Evolutionary conservation across 2,797 vertebrate genomes (phyloP).

Genomic region (Pogonophryne albipinna): DNA sequence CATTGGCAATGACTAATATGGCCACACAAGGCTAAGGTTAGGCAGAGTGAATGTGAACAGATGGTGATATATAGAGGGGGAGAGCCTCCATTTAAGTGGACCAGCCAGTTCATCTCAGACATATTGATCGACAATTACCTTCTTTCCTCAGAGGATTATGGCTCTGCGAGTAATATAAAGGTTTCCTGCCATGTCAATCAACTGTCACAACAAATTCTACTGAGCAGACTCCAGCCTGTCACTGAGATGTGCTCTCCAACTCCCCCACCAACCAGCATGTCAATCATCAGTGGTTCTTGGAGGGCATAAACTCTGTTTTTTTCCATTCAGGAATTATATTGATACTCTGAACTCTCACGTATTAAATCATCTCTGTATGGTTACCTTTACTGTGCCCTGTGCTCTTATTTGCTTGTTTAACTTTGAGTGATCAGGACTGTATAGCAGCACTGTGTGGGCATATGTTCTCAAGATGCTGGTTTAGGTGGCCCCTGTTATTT

Average conservation of each 20-base stretch:
- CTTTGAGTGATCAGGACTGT: constrained; percentile 37
- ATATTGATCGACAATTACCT: constrained; percentile 83
- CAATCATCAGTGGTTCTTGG: constrained; percentile 64
- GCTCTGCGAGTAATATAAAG: constrained; percentile 86
- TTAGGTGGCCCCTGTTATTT: constrained; percentile 36
- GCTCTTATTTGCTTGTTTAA: constrained; percentile 34
- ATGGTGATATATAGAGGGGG: constrained; percentile 63
- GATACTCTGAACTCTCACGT: constrained; percentile 33
- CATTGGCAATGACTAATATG: constrained; percentile 51
- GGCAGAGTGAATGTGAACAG: constrained; percentile 67
- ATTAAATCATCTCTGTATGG: constrained; percentile 25
- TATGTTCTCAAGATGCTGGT: constrained; percentile 41
- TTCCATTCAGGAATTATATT: constrained; percentile 45
- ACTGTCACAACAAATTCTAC: constrained; percentile 80
- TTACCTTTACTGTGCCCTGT: constrained; percentile 34
- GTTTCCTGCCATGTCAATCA: constrained; percentile 84
- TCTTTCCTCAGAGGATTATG: constrained; percentile 81
- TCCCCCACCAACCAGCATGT: constrained; percentile 68
- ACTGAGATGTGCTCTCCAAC: constrained; percentile 67
- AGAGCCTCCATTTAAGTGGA: constrained; percentile 70
- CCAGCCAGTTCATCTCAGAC: constrained; percentile 77
- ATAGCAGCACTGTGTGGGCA: constrained; percentile 47
- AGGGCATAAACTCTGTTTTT: constrained; percentile 49
- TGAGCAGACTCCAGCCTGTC: constrained; percentile 76
- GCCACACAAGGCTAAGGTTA: constrained; percentile 69